Evolutionary conservation across 2,797 vertebrate species (phyloP), one percentile per base, ranked within the genome.

Genomic region (Lagodon rhomboides): DNA sequence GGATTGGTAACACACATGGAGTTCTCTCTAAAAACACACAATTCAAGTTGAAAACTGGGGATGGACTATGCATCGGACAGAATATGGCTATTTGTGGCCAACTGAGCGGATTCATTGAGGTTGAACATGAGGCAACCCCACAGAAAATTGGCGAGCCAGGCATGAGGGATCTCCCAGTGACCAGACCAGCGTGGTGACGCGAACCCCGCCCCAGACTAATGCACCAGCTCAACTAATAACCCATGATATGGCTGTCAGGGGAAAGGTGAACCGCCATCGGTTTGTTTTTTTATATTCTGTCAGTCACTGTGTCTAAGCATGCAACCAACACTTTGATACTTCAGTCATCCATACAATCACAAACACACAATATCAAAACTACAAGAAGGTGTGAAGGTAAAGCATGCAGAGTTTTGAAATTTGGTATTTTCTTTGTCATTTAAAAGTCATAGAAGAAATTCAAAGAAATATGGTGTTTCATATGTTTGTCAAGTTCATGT

Each of bases 281-380:
- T 34, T 34, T 34, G 5, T 34, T 34, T 34, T 70, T 68, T 61
- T 56, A 77, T 76, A 80, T 68, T 60, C 84, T 65, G 70, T 85
- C 11, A 82, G 83, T 79, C 80, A 84, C 43, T 73, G 69, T 75
- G 89, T 89, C 83, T 89, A 86, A 87, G 81, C 94, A 94, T 95
- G 94, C 88, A 93, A 72, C 44, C 61, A 12, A 80, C 63, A 79
- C 84, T 68, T 15, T 17, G 12, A 80, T 49, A 53, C 16, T 30
- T 66, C 15, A 84, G 18, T 67, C 56, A 60, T 54, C 70, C 69
- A 71, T 51, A 73, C 77, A 77, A 56, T 69, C 54, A 73, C 69
- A 70, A 60, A 73, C 22, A 58, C 27, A 59, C 20, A 49, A 53
- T 18, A 53, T 82, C 70, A 75, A 27, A 23, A 81, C 75, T 70